Conservation (phyloP, 2,888 invertebrate species). For the Oeneis ivallda region DNA sequence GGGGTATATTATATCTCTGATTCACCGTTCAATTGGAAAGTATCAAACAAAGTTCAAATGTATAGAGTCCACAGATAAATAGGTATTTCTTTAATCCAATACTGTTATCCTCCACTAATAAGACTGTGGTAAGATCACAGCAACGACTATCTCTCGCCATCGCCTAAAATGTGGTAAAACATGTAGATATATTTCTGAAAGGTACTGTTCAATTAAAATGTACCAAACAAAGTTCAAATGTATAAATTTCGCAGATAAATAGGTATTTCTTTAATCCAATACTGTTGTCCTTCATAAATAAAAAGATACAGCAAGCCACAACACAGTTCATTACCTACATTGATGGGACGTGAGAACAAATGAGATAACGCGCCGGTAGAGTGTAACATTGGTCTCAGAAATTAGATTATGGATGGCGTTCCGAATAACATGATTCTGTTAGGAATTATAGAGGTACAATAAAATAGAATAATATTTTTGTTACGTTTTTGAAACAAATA, state of each 20-base stretch:
- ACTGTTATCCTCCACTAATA: not conserved
- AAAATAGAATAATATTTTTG: not conserved
- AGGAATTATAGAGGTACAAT: not conserved
- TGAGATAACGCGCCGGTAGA: not conserved
- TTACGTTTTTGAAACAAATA: not conserved
- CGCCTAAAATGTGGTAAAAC: no score
- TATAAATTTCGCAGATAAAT: not conserved
- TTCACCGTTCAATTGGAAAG: no score
- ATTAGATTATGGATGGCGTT: constrained; percentile 7
- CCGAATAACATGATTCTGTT: constrained; percentile 2
- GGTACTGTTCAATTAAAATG: not conserved
- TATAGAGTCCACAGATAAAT: not conserved
- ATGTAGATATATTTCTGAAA: no score
- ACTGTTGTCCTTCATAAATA: not conserved
- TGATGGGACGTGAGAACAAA: constrained; percentile 5
- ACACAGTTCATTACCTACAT: constrained; percentile 4
- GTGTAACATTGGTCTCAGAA: not conserved
- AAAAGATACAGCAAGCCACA: not conserved
- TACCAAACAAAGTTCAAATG: not conserved
- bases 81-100: not conserved
- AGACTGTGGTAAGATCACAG: no score
- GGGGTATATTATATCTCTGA: no score
- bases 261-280: not conserved
- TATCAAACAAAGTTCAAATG: not conserved
- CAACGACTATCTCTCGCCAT: no score